Evolutionary conservation across 2,113 vertebrate genomes (phyloP).

Genomic region (Clupea harengus): DNA sequence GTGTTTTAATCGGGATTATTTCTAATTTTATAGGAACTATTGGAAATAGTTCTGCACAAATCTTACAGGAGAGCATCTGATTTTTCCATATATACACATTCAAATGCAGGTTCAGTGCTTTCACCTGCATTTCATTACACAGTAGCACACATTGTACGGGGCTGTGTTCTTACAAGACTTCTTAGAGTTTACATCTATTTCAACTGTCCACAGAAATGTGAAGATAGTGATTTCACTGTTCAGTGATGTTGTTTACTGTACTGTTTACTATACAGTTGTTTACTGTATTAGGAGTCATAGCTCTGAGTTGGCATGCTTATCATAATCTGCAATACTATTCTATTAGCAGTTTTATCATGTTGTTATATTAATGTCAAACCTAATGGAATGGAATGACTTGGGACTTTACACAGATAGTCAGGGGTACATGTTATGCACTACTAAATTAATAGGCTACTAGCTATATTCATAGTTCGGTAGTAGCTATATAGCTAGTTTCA

Average conservation of each 20-base stretch:
- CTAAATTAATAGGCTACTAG: no score
- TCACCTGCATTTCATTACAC: not conserved
- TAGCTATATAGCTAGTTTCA: no score
- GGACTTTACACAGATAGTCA: no score
- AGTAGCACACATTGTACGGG: not conserved
- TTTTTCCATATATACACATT: not conserved
- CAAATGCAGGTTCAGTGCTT: not conserved
- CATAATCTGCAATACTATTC: no score
- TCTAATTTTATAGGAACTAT: not conserved
- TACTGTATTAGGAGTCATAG: not conserved
- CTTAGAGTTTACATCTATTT: not conserved
- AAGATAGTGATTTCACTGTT: not conserved
- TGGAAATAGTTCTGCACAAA: not conserved
- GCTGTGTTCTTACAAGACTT: not conserved
- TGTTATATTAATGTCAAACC: no score
- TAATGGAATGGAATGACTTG: no score
- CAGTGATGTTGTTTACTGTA: not conserved
- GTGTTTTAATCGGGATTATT: not conserved
- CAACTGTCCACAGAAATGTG: not conserved
- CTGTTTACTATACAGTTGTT: no score
- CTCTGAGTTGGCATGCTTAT: no score
- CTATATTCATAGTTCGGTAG: no score
- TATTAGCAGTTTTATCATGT: no score
- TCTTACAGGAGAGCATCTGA: not conserved
- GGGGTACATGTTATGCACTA: no score